Base-by-base conservation (phyloP, 2,888 invertebrate species). In the Chloroclystis v-ata region DNA sequence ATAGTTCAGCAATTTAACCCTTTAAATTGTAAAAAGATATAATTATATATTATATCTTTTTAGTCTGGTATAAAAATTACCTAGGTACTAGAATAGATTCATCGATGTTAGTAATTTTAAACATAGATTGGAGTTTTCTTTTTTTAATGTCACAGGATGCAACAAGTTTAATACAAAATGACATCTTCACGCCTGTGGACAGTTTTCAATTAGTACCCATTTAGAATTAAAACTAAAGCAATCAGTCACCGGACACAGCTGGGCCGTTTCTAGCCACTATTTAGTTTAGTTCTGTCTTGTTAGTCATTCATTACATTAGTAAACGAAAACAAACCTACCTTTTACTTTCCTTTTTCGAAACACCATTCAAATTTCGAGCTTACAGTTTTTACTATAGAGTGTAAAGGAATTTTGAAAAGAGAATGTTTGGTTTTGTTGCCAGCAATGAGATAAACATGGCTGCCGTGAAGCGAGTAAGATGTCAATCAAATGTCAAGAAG, bases 281-380 rank as follows among this genome's bases (percentile, higher is more conserved):
- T 85, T 83, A 82, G 83, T 84, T 85, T 85, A 73, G 78, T 80
- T 77, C 74, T 78, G 85, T 84, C 85, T 79, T 78, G 84, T 85
- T 85, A 83, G 83, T 83, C 82, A 81, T 82, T 84, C 83, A 82
- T 83, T 82, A 81, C 83, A 85, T 85, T 85, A 85, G 82, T 82
- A 73, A 78, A 68, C 70, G 65, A 67, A 56, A 54, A 69, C 84
- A 71, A 75, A 57, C 45, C 52, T 63, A 49, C 8, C 43, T 11
- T 43, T 37, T 35, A 16, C 52, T 9, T 8, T 40, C 41, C 9
- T 11, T 9, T 4, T 10, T 39, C 54, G 12, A 1, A 10, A 16
- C 30, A 1, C 8, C 45, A 52, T 40, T 44, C 28, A 4, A 75
- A 59, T 60, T 40, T 65, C 32, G 44, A 48, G 57, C 52, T 50